Evolutionary conservation across 1,140 invertebrate genomes (phyloP), one percentile per base, ranked within the genome.

Genomic region (Drosophila sucinea): DNA sequence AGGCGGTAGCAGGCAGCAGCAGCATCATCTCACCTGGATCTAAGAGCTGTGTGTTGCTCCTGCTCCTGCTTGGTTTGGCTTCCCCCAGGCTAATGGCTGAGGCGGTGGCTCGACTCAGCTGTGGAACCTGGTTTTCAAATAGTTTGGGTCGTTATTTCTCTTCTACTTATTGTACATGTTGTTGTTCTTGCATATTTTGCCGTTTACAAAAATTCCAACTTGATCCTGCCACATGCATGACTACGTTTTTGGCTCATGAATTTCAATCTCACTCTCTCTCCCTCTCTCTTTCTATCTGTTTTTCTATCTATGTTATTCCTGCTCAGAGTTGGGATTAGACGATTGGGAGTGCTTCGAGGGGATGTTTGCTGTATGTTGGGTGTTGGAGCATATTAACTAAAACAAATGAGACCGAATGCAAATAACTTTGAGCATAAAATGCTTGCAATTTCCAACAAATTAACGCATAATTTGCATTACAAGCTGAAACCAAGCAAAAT

Each of bases 181-280:
- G 47, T 33, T 74, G 64, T 66, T 83, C 69, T 64, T 87, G 83
- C 83, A 87, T 86, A 87, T 86, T 83, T 85, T 55, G 60, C 76
- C 72, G 11, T 70, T 79, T 71, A 80, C 70, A 32, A 58, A 80
- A 86, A 86, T 83, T 81, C 81, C 77, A 60, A 35, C 58, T n/a
- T 55, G 56, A 51, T 51, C 44, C 44, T 51, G 41, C 27, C 57
- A 61, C 68, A 78, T 76, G 71, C 79, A 83, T 81, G 79, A 69
- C 60, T 73, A 79, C 77, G 73, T 79, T 79, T 73, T 55, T 79
- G 63, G 58, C 76, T 70, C 79, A 83, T 87, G 83, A 86, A 86
- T 86, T 89, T 86, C 84, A 87, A 87, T 87, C 79, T 60, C 65
- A 62, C 68, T 64, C 56, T 44, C 69, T 11, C 0, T 32, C 10